Percentiles rank a stretch among this genome's conserved stretches.
Evolutionary conservation across 2,888 invertebrate species (phyloP).

Genomic region (Acheta domesticus): DNA sequence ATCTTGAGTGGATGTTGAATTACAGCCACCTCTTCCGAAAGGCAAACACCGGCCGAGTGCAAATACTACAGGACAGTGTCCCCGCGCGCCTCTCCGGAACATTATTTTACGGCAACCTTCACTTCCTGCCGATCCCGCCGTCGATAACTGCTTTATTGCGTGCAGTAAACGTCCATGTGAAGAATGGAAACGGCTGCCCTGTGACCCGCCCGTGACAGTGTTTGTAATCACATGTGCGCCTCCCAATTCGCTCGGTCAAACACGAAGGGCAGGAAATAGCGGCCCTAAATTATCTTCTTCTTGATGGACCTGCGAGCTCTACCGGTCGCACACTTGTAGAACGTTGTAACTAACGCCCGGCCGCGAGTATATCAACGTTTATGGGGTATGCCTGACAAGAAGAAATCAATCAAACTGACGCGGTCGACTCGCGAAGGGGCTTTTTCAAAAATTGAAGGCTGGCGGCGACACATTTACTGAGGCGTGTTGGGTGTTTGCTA

Average conservation of each 20-base stretch:
- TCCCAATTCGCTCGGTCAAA: neutral
- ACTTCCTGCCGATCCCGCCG: neutral
- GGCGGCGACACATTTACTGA: no score
- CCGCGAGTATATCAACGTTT: no score
- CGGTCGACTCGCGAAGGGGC: no score
- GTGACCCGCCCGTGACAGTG: neutral
- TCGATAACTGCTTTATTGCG: slow-evolving; percentile 18
- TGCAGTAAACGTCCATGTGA: neutral
- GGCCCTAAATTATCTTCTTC: slow-evolving; percentile 4
- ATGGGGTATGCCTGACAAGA: no score
- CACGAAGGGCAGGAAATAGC: neutral
- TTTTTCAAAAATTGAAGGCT: no score
- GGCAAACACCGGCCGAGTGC: neutral
- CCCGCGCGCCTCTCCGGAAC: neutral
- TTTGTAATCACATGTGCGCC: slow-evolving; percentile 18
- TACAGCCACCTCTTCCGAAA: neutral
- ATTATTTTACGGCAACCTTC: slow-evolving; percentile 18
- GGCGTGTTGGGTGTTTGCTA: no score
- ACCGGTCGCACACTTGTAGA: no score
- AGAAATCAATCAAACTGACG: no score
- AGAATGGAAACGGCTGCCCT: neutral
- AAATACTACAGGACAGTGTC: neutral
- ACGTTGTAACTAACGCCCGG: no score
- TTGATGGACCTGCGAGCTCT: neutral
- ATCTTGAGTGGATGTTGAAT: neutral